Base-by-base conservation (phyloP, 2,113 vertebrate genomes). In the Tauraco erythrolophus region DNA sequence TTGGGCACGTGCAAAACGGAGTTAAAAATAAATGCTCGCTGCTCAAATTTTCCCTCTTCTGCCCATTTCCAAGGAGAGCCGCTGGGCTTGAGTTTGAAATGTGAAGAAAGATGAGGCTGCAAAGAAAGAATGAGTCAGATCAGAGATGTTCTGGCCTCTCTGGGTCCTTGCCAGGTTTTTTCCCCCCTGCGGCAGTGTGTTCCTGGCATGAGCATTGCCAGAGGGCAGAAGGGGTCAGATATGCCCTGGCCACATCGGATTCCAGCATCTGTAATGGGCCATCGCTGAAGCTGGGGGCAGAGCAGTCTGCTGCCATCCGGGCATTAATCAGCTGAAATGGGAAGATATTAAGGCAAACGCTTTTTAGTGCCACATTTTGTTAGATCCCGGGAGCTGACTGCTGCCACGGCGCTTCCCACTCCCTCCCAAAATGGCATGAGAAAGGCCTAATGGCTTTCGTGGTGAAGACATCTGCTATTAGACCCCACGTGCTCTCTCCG, bases 401-500 rank as follows among this genome's bases (percentile, higher is more conserved):
- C 81, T 88, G 77, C 72, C 72, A 23, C 0, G 0, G 28, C 2
- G 7, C 74, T 83, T 50, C 39, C 74, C 27, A 4, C 12, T 54
- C 35, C 19, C 51, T 81, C 77, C 57, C 5, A 2, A 41, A 83
- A 37, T 0, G 0, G 25, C 41, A 51, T 33, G n/a, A 48, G 41
- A 45, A 56, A 46, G 68, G 9, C 9, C 33, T 43, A 16, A 58
- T 27, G 53, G 51, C 27, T 88, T 35, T 28, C 61, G 4, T 1
- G 25, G 62, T 25, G 57, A 50, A n/a, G 25, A 21, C 1, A 39
- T 16, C 37, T 84, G 35, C 11, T 33, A 14, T 48, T 9, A 61
- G 23, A 82, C 8, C 27, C 48, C 39, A 18, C 1, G 1, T 4
- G 13, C 16, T 45, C 8, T 0, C 35, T 60, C 31, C 0, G 2